Base-by-base conservation (phyloP, 1,140 invertebrate species). In the Anastrepha ludens region DNA sequence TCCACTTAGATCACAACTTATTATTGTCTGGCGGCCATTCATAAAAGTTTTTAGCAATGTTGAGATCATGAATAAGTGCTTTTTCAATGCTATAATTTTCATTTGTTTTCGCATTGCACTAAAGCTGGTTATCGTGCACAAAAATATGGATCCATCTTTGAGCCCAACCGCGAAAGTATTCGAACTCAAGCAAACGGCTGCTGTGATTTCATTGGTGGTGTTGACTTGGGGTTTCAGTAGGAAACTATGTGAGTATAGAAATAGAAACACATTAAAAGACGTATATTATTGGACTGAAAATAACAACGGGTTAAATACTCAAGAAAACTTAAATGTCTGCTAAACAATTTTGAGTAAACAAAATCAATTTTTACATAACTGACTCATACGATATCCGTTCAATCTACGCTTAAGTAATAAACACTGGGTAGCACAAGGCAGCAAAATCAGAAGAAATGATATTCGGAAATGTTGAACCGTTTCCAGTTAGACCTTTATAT, bases 1-100 rank as follows among this genome's bases (percentile, higher is more conserved):
- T 3, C 92, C 92, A 65, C 92, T 93, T 9, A 93, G 87, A 89
- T 93, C 92, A 85, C 91, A 93, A 85, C 92, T 93, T 8, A 93
- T 87, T 0, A 93, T 90, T 13, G 90, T 87, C 15, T 58, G 89
- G 1, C 88, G 87, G 74, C 90, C 90, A 47, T 62, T 86, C 78
- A 90, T 86, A 41, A 89, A 85, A 0, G 88, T 90, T 59, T 88
- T 90, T 2, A 90, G 86, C 29, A 93, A 65, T 0, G 89, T 90
- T 39, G 92, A 90, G 0, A 92, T 90, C 90, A 90, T 91, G 85
- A 93, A 93, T 1, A 88, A 88, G 90, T 93, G 92, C 58, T 88
- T 86, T 11, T 90, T 89, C 59, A 93, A 64, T 0, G 90, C 0
- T 5, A 89, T 20, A 13, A 92, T 4, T 64, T 93, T 90, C 15